Conservation (phyloP, 2,888 invertebrate species). For the Netelia melanura region DNA sequence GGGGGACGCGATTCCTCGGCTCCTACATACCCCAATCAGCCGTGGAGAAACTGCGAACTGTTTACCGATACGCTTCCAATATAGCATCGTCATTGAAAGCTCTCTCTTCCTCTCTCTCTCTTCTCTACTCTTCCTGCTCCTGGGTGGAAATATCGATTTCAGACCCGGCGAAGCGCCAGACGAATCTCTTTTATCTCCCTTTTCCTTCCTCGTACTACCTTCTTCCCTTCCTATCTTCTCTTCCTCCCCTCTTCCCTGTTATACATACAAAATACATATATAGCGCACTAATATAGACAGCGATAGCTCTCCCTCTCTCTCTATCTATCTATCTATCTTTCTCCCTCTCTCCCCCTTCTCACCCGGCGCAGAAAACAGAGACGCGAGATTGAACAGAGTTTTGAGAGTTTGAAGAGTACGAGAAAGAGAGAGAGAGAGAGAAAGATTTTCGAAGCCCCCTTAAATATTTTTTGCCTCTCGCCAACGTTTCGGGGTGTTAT, state of each 20-base stretch:
- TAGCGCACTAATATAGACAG: not conserved
- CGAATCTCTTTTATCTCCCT: conserved; percentile 59
- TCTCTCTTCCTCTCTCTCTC: conserved; percentile 16
- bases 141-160: conserved; percentile 66
- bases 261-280: conserved; percentile 20
- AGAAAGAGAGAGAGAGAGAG: not conserved
- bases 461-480: conserved; percentile 71
- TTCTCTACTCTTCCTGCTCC: conserved; percentile 33
- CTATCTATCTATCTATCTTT: too few species aligned
- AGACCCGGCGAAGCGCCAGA: conserved; percentile 49
- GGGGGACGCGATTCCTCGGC: conserved; percentile 37
- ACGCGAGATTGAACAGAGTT: conserved; percentile 31
- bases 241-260: conserved; percentile 8
- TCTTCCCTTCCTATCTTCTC: conserved; percentile 27
- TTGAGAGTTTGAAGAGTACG: conserved; percentile 28
- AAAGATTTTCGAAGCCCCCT: conserved; percentile 23
- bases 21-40: conserved; percentile 61
- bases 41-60: conserved; percentile 64
- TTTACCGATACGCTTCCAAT: conserved; percentile 68
- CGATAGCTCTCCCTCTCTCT: too few species aligned
- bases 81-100: conserved; percentile 61
- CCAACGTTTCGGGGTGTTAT: conserved; percentile 17
- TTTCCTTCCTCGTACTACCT: conserved; percentile 22
- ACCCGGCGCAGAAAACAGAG: conserved; percentile 18
- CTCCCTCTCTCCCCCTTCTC: not conserved